Evolutionary conservation across 1,140 invertebrate species (phyloP).

Genomic region (Marisa cornuarietis): DNA sequence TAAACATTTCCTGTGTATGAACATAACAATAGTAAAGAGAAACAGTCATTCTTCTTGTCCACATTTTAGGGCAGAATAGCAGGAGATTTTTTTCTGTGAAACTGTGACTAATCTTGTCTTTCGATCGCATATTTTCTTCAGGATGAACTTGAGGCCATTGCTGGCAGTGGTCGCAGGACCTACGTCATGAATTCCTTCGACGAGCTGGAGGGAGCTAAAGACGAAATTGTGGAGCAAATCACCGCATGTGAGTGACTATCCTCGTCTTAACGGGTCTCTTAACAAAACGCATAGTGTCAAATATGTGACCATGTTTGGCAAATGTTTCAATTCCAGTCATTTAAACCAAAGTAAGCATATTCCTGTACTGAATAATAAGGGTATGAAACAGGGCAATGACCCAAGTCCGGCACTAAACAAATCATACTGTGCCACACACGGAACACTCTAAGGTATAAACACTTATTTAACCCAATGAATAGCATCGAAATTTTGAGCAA

Average conservation of each 20-base stretch:
- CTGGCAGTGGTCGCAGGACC: slow-evolving; percentile 25
- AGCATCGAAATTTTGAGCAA: no score
- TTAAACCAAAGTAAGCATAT: background rate
- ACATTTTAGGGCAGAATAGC: no score
- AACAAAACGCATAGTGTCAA: background rate
- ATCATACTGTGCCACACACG: no score
- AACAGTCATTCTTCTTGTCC: background rate
- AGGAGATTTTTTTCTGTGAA: background rate
- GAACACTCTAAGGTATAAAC: no score
- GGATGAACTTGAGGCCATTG: slow-evolving; percentile 41
- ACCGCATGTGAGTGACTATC: slow-evolving; percentile 34
- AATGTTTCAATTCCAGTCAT: background rate
- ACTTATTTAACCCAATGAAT: no score
- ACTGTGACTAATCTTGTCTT: background rate
- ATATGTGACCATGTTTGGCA: background rate
- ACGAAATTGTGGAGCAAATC: slow-evolving; percentile 37
- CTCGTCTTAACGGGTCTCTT: background rate
- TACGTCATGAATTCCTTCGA: slow-evolving; percentile 35
- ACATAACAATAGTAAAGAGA: background rate
- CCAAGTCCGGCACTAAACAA: no score
- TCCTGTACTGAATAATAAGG: no score
- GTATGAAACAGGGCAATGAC: no score
- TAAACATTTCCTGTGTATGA: no score
- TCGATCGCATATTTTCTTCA: slow-evolving; percentile 12
- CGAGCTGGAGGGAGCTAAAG: slow-evolving; percentile 27